Conservation (phyloP, 2,113 vertebrate genomes). For the Numida meleagris region DNA sequence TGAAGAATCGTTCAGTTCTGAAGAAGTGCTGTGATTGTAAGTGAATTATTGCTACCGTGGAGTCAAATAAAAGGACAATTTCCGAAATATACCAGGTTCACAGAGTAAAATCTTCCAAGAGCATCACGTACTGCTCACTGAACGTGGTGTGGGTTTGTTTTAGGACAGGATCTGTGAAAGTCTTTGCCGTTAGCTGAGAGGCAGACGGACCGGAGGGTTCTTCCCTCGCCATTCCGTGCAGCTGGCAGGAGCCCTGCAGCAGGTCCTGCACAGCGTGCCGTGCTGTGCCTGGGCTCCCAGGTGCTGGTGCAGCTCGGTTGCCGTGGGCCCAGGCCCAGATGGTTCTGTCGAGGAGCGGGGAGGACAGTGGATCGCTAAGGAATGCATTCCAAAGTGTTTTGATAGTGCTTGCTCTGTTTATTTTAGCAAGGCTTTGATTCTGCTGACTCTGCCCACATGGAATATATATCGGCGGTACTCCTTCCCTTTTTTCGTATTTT, state of each 20-base stretch:
- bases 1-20: no score
- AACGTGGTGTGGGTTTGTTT: not conserved
- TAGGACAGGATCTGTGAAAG: not conserved
- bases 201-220: not conserved
- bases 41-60: not conserved
- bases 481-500: not conserved
- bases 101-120: not conserved
- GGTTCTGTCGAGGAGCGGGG: not conserved
- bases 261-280: no score
- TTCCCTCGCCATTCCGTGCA: no score
- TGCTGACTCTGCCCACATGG: slow-evolving; percentile 47
- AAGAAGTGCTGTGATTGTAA: slow-evolving; percentile 24
- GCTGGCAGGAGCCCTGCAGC: not conserved
- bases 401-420: slow-evolving; percentile 39
- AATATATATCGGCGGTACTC: slow-evolving; percentile 41
- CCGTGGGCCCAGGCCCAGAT: not conserved
- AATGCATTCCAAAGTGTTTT: slow-evolving; percentile 26
- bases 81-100: slow-evolving; percentile 32
- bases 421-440: slow-evolving; percentile 35
- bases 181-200: not conserved
- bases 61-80: slow-evolving; percentile 27
- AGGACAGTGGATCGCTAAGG: slow-evolving; percentile 24
- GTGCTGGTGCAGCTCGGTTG: not conserved
- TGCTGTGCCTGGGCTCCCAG: not conserved
- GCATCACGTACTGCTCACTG: not conserved